These are phyloP conservation scores for Daphoenositta chrysoptera DNA, from an alignment of 2,113 vertebrate genomes.

Conservation along the genomic window DNA sequence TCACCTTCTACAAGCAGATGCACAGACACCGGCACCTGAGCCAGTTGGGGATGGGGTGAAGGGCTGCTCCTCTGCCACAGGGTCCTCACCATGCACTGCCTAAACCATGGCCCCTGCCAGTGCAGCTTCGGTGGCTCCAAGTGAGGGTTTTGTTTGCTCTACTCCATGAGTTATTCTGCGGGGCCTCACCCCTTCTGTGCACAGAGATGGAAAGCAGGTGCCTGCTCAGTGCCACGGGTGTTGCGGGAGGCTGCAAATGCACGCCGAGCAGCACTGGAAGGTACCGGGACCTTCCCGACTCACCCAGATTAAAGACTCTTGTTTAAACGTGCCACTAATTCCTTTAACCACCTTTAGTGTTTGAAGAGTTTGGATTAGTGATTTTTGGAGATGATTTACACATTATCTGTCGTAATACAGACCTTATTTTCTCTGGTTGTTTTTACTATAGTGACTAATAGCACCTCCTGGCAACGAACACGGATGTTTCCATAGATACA, in stretches of 20 bases:
- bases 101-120: background rate
- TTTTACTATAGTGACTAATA: background rate
- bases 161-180: accelerated
- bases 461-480: background rate
- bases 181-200: background rate
- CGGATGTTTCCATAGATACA: background rate
- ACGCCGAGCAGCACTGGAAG: background rate
- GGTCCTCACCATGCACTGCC: background rate
- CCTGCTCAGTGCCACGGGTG: background rate
- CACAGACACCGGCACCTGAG: background rate
- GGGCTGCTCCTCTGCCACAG: background rate
- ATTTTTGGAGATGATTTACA: background rate
- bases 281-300: background rate
- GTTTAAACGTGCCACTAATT: background rate
- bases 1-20: background rate
- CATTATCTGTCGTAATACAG: background rate
- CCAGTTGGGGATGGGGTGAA: background rate
- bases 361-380: background rate
- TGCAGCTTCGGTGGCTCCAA: background rate
- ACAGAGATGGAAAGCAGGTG: accelerated
- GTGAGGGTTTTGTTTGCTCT: background rate
- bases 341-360: background rate
- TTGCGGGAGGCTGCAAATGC: background rate
- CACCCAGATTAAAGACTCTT: background rate
- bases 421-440: background rate